Base-by-base conservation (phyloP, 2,113 vertebrate species). In the Chrysemys picta region DNA sequence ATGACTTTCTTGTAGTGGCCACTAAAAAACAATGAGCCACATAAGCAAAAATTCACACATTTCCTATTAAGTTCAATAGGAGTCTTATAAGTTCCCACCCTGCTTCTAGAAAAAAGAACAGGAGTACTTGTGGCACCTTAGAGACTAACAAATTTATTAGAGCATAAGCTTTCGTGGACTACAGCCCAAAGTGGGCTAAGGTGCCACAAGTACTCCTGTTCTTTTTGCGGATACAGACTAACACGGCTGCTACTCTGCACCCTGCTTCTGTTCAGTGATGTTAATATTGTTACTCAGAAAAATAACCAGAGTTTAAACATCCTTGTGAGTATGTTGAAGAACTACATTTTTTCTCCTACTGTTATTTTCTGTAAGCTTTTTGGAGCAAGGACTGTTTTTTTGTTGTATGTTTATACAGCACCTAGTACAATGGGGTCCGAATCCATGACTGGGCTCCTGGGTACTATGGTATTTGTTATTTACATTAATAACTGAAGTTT, bases 1-100 rank as follows among this genome's bases (percentile, higher is more conserved):
- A 31, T 88, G 52, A n/a, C 57, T 42, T 89, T 85, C 78, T 90
- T 31, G 49, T 79, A 92, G n/a, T 42, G 78, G 45, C 80, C 24
- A 29, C 35, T 53, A 11, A 89, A 85, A 94, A 91, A 76, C n/a
- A 94, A 80, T 11, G 1, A 8, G 9, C 53, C 25, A 88, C 25
- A 88, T 38, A 52, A 95, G 93, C 62, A 90, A 91, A 89, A 94
- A 76, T n/a, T 27, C 4, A 62, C 5, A 80, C 38, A 4, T 78
- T 91, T 93, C 84, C 53, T 0, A 0, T 53, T 45, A 76, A 42
- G 38, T 76, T 76, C n/a, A 42, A 24, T 75, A 85, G 13, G 85
- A 82, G 47, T 84, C 0, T 49, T 25, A 47, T 72, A 95, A 92
- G 0, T 0, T 83, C 83, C 50, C 81, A 22, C 24, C 45, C 62